phyloP scores from a whole-genome alignment of 2,888 invertebrate genomes.

The Alitta virens region DNA sequence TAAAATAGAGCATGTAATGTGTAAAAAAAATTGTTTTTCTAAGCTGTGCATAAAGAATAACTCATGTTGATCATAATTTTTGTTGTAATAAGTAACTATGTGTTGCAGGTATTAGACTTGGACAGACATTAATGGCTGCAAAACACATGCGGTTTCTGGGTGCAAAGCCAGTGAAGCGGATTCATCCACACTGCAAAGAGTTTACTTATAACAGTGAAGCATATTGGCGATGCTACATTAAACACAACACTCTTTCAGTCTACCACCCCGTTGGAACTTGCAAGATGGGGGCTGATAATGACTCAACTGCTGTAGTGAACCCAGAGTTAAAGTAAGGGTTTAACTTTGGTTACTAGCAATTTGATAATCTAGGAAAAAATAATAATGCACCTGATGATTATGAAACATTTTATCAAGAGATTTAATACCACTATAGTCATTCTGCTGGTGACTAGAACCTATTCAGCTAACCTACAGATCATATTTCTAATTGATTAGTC shows the following conservation, averaged over 20 bases:
- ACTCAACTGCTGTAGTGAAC: conserved; percentile 67
- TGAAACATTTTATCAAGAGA: too few species aligned
- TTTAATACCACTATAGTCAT: too few species aligned
- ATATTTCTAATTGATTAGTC: too few species aligned
- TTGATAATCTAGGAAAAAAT: too few species aligned
- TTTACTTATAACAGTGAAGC: conserved; percentile 22
- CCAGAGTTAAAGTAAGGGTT: conserved; percentile 56
- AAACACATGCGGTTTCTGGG: conserved; percentile 18
- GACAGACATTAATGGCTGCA: conserved; percentile 19
- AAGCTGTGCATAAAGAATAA: too few species aligned
- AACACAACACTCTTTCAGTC: conserved; percentile 26
- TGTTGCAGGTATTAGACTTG: conserved; percentile 21
- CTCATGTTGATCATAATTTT: too few species aligned
- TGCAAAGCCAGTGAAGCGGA: conserved; percentile 8
- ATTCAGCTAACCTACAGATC: too few species aligned
- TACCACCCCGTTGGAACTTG: conserved; percentile 78
- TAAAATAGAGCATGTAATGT: too few species aligned
- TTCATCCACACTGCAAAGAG: conserved; percentile 26
- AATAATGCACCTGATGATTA: too few species aligned
- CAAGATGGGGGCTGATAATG: conserved; percentile 63
- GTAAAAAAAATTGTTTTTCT: too few species aligned
- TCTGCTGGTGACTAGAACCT: too few species aligned
- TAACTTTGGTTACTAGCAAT: too few species aligned
- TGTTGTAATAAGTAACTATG: background rate
- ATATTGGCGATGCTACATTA: conserved; percentile 29